Conservation (phyloP, 2,888 invertebrate genomes). For the Dexiosoma caninum region DNA sequence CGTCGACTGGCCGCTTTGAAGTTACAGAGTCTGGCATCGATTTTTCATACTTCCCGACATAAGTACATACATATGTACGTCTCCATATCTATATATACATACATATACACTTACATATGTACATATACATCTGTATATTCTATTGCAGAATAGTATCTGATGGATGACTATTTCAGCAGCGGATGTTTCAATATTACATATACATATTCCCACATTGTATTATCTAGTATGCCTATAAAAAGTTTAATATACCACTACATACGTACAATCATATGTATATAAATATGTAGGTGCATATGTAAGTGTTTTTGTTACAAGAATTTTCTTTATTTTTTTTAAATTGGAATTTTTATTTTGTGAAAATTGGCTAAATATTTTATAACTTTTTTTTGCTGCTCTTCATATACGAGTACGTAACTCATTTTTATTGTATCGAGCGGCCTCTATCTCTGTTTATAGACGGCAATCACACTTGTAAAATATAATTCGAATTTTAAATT, state of each 20-base stretch:
- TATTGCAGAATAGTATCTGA: conserved; percentile 47
- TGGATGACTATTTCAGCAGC: conserved; percentile 50
- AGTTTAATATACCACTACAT: background rate
- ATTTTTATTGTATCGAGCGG: conserved; percentile 17
- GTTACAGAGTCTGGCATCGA: conserved; percentile 67
- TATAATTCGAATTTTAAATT: conserved; percentile 49
- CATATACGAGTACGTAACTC: no score
- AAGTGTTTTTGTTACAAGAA: no score
- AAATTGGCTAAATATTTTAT: background rate
- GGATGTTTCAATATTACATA: conserved; percentile 43
- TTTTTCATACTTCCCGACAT: conserved; percentile 63
- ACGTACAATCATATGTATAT: conserved; percentile 5
- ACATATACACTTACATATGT: background rate
- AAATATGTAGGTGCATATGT: no score
- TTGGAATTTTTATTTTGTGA: background rate
- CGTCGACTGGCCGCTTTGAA: conserved; percentile 57
- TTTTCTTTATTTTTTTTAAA: conserved; percentile 5
- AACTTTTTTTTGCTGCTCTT: background rate
- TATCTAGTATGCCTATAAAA: background rate
- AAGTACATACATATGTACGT: background rate
- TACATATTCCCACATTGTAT: background rate
- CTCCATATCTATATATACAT: background rate
- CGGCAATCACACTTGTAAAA: background rate
- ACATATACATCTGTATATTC: background rate
- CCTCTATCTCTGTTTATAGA: conserved; percentile 5